Conservation (phyloP, 2,797 vertebrate genomes). For the Anguilla obscura region DNA sequence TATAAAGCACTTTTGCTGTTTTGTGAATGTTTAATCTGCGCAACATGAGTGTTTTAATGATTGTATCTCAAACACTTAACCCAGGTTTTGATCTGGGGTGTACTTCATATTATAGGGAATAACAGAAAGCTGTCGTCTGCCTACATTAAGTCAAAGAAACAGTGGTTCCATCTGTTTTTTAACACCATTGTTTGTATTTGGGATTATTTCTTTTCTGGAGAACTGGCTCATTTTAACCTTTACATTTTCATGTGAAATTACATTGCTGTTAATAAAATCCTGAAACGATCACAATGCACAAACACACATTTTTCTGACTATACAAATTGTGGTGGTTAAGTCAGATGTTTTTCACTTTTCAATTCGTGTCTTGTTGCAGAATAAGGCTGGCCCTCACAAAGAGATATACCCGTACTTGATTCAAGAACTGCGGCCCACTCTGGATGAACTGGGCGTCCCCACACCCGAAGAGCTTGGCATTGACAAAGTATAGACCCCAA, state of each 20-base stretch:
- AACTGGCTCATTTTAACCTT: too few relatives aligned
- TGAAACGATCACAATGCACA: not conserved
- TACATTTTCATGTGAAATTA: too few relatives aligned
- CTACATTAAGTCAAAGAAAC: too few relatives aligned
- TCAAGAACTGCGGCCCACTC: conserved; percentile 91
- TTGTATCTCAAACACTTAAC: too few relatives aligned
- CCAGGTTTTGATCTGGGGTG: too few relatives aligned
- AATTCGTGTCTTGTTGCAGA: conserved; percentile 63
- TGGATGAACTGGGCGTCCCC: conserved; percentile 92
- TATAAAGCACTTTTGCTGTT: not conserved
- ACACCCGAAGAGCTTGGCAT: conserved; percentile 95
- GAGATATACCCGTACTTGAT: conserved; percentile 96
- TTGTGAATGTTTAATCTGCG: not conserved
- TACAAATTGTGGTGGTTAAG: not conserved
- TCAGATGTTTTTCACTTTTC: not conserved
- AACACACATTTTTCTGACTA: not conserved
- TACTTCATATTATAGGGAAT: too few relatives aligned
- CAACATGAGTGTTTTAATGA: not conserved
- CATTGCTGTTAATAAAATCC: not conserved
- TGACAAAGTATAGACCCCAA: conserved; percentile 77
- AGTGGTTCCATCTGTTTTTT: too few relatives aligned
- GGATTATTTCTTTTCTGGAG: too few relatives aligned
- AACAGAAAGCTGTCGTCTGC: too few relatives aligned
- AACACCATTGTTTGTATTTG: too few relatives aligned
- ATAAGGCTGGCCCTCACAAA: conserved; percentile 93